phyloP scores from a whole-genome alignment of 2,113 vertebrate genomes.

The Elaphurus davidianus region DNA sequence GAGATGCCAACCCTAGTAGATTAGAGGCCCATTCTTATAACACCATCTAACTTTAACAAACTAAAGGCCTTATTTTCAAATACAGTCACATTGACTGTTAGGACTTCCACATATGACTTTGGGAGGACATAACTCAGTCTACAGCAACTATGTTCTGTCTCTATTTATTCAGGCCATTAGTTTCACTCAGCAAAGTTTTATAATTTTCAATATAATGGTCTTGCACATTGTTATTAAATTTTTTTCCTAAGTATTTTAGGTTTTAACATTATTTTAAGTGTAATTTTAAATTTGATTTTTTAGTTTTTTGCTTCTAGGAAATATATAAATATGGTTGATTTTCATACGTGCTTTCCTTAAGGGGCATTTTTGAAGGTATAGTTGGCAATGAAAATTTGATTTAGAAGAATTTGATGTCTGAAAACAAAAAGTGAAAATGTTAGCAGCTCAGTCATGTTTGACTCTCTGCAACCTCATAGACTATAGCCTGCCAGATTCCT shows the following conservation, averaged over 20 bases:
- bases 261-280: slow-evolving; percentile 38
- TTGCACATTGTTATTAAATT: slow-evolving; percentile 8
- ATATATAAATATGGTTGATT: background rate
- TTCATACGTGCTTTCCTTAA: background rate
- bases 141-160: background rate
- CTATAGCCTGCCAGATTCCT: background rate
- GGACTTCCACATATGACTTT: background rate
- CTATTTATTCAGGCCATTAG: background rate
- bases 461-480: background rate
- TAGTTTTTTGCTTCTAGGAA: background rate
- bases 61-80: background rate
- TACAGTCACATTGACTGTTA: background rate
- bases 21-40: background rate
- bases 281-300: slow-evolving; percentile 27
- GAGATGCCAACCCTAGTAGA: background rate
- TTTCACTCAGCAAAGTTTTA: background rate
- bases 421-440: background rate
- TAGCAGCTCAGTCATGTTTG: background rate
- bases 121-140: background rate
- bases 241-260: slow-evolving; percentile 6
- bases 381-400: background rate
- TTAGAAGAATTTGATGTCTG: background rate
- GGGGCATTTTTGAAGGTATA: background rate
- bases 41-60: background rate
- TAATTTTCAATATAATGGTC: background rate